Percentiles rank a stretch among this genome's conserved stretches.
These are phyloP conservation scores for Tenthredo amoena DNA, from an alignment of 2,888 invertebrate species.

Conservation along the genomic window DNA sequence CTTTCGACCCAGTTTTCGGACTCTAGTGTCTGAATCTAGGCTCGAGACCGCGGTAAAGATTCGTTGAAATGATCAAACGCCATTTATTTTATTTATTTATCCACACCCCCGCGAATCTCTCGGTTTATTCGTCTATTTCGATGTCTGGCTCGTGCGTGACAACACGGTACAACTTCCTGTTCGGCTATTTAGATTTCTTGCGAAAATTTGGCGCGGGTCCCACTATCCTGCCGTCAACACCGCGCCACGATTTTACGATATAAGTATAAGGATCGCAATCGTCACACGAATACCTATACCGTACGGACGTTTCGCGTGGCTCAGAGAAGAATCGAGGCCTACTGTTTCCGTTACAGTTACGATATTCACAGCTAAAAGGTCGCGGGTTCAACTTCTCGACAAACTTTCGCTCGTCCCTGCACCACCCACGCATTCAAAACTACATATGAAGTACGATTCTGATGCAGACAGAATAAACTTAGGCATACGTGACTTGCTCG, in stretches of 20 bases:
- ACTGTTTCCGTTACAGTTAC: not conserved
- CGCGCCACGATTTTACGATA: not conserved
- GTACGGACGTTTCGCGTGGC: too few relatives aligned
- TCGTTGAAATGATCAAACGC: not conserved
- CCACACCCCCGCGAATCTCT: not conserved
- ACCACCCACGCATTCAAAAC: not conserved
- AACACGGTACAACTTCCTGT: not conserved
- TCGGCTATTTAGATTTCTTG: slow-evolving; percentile 6
- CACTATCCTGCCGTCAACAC: not conserved
- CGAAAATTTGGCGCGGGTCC: slow-evolving; percentile 1
- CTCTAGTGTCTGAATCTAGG: not conserved
- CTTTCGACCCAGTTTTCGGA: not conserved
- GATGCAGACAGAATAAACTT: too few relatives aligned
- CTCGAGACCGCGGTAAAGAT: not conserved
- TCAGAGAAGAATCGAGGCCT: too few relatives aligned
- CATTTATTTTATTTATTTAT: not conserved
- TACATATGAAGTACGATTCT: not conserved
- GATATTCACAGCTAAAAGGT: not conserved
- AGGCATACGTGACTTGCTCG: too few relatives aligned
- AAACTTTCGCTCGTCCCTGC: not conserved
- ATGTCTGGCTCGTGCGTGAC: not conserved
- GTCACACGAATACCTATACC: not conserved
- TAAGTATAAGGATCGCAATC: not conserved
- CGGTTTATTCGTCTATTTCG: not conserved
- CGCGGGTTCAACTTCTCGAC: not conserved